A percentile compares a stretch with the other conserved stretches of the same genome.
Conservation (phyloP, 2,113 vertebrate species). For the Dolichallabes microphthalmus region DNA sequence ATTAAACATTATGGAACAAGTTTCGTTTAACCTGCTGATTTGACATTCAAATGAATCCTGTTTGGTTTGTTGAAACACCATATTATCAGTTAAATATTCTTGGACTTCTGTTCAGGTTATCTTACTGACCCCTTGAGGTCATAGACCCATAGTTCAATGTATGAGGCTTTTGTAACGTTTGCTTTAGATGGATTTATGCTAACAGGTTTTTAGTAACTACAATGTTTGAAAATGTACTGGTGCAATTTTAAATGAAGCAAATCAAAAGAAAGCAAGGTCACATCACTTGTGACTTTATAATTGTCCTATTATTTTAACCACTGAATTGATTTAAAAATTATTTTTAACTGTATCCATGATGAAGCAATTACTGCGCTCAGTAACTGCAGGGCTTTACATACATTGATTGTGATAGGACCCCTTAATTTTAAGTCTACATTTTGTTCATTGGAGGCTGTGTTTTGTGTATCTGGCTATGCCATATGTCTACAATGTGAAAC, state of each 20-base stretch:
- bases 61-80: not conserved
- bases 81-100: not conserved
- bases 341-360: not conserved
- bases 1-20: constrained; percentile 2
- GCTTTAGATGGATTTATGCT: not conserved
- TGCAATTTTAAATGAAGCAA: not conserved
- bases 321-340: not conserved
- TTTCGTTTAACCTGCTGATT: not conserved
- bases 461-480: not conserved
- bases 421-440: not conserved
- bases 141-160: not conserved
- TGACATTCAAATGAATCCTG: not conserved
- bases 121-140: not conserved
- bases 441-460: not conserved
- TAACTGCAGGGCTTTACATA: not conserved
- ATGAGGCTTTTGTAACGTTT: not conserved
- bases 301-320: not conserved
- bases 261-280: constrained; percentile 5
- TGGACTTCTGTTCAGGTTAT: too few relatives aligned
- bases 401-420: not conserved
- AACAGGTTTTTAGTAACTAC: not conserved
- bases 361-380: not conserved
- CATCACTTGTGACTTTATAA: not conserved
- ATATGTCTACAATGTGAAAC: not conserved
- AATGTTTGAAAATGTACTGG: not conserved